A percentile compares a stretch with the other conserved stretches of the same genome.
These are phyloP conservation scores for Halcyon malimbica DNA, from an alignment of 2,113 vertebrate species.

Conservation along the genomic window DNA sequence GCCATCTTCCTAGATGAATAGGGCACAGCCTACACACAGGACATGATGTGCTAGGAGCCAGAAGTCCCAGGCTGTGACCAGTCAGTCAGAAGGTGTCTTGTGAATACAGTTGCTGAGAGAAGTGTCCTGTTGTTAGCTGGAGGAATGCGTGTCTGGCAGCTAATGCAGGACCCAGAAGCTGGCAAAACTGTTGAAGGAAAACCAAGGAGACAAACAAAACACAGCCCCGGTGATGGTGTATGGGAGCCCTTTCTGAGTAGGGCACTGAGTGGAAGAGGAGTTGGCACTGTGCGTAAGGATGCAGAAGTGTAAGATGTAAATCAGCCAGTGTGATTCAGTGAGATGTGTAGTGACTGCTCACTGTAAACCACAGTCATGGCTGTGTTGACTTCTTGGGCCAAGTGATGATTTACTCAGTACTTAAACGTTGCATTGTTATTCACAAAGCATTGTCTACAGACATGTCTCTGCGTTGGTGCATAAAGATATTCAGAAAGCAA, in stretches of 20 bases:
- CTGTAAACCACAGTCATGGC: fast-evolving
- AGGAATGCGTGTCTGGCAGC: neutral
- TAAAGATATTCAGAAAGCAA: neutral
- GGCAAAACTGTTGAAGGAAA: neutral
- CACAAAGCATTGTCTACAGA: neutral
- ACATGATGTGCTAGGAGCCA: neutral
- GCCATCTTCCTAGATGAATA: neutral
- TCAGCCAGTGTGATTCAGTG: neutral
- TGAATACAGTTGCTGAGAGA: neutral
- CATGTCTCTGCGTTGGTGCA: fast-evolving
- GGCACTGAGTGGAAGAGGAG: neutral
- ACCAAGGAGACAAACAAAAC: neutral
- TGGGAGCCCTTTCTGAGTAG: neutral
- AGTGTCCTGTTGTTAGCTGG: neutral
- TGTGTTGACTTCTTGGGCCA: neutral
- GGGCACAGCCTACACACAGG: neutral
- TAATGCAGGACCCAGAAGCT: neutral
- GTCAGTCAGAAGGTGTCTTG: neutral
- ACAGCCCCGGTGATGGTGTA: fast-evolving
- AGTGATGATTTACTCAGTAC: neutral
- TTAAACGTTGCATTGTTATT: neutral
- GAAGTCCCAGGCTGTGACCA: neutral
- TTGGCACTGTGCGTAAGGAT: neutral
- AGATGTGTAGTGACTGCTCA: neutral
- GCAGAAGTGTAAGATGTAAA: neutral